Conservation (phyloP, 23 tunicate species). For the Ciona savignyi region DNA sequence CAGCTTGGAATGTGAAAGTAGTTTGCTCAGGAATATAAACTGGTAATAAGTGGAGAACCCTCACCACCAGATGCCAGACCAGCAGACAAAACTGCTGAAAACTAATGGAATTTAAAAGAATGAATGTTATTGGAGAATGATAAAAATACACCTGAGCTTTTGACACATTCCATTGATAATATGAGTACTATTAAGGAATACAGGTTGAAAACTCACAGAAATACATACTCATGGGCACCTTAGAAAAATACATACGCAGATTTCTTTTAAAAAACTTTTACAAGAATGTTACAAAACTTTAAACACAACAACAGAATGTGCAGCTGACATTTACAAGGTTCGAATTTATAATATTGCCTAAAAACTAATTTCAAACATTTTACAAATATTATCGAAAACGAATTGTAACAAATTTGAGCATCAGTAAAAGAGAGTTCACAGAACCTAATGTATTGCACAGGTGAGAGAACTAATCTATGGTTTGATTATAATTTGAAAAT, state of each 20-base stretch:
- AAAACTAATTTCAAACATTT: no score
- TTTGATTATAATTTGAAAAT: slow-evolving; percentile 64
- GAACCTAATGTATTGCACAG: neutral
- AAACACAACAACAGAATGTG: neutral
- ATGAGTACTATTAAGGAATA: neutral
- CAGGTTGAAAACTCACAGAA: neutral
- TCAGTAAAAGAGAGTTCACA: no score
- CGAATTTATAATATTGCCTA: neutral
- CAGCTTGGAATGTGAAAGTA: no score
- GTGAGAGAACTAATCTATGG: slow-evolving; percentile 20
- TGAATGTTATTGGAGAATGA: no score
- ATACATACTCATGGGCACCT: neutral
- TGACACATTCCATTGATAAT: neutral
- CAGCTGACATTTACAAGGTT: neutral
- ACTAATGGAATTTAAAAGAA: no score
- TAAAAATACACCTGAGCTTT: neutral
- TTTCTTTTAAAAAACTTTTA: neutral
- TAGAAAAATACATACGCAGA: neutral
- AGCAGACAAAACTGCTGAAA: no score
- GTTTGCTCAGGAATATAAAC: no score
- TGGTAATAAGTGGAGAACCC: no score
- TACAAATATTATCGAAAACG: no score
- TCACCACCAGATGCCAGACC: no score
- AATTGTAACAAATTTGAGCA: no score
- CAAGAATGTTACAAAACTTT: neutral